These are phyloP conservation scores for Drosophila navojoa DNA, from an alignment of 1,140 invertebrate genomes.

Conservation along the genomic window DNA sequence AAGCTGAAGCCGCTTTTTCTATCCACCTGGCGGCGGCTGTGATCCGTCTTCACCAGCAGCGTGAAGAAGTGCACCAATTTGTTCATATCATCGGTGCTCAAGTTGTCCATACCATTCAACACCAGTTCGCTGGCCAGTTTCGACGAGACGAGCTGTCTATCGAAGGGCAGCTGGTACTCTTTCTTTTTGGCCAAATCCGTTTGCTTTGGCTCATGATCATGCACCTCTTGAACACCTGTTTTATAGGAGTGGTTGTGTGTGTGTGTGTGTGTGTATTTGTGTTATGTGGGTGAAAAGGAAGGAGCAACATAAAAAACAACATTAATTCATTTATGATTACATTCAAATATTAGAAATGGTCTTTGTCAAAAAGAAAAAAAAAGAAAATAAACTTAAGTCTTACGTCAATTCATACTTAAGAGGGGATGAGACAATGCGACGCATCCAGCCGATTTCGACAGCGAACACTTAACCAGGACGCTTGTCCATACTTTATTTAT, in stretches of 20 bases:
- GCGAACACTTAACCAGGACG: slow-evolving; percentile 16
- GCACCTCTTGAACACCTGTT: slow-evolving; percentile 12
- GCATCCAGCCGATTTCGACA: not conserved
- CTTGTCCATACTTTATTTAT: not conserved
- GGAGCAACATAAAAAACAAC: slow-evolving; percentile 5
- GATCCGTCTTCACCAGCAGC: slow-evolving; percentile 84
- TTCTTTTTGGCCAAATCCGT: slow-evolving; percentile 6
- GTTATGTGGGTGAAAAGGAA: not conserved
- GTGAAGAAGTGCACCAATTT: slow-evolving; percentile 91
- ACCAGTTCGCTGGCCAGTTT: slow-evolving; percentile 91
- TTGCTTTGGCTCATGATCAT: slow-evolving; percentile 2
- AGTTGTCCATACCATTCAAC: slow-evolving; percentile 90
- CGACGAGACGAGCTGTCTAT: slow-evolving; percentile 86
- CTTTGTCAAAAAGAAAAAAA: not conserved
- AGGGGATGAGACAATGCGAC: not conserved
- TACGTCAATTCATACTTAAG: slow-evolving; percentile 13
- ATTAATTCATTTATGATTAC: slow-evolving; percentile 13
- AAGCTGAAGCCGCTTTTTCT: slow-evolving; percentile 28
- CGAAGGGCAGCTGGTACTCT: slow-evolving; percentile 61
- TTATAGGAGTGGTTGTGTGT: not conserved
- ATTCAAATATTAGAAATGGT: not conserved
- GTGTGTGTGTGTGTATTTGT: not conserved
- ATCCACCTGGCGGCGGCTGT: slow-evolving; percentile 31
- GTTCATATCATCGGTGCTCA: slow-evolving; percentile 90
- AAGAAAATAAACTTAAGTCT: not conserved